Conservation (phyloP, 2,888 invertebrate species). For the Synanthedon andrenaeformis region DNA sequence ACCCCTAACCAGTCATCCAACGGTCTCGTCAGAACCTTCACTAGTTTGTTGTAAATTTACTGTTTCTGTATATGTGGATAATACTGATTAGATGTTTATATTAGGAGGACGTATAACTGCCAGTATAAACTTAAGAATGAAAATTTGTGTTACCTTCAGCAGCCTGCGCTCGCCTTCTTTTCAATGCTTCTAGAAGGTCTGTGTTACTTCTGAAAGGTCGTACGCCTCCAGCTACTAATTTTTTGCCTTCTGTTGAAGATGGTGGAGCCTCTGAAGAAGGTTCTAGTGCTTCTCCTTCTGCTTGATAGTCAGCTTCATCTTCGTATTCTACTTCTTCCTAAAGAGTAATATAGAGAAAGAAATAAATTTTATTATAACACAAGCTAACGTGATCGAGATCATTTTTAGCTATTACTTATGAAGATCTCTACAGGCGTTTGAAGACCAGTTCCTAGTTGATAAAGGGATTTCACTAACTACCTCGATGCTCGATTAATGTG, state of each 20-base stretch:
- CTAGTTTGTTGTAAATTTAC: too few species aligned
- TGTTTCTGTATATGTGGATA: too few species aligned
- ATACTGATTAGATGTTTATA: too few species aligned
- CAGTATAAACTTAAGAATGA: too few species aligned
- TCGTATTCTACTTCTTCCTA: constrained; percentile 69
- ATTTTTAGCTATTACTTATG: too few species aligned
- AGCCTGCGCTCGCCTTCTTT: constrained; percentile 78
- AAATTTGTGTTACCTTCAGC: constrained; percentile 59
- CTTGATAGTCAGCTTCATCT: constrained; percentile 63
- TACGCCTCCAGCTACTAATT: constrained; percentile 75
- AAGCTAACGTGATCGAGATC: not conserved
- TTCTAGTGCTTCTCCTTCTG: constrained; percentile 52
- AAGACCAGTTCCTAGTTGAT: too few species aligned
- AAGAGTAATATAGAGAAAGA: constrained; percentile 10
- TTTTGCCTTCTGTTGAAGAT: constrained; percentile 78
- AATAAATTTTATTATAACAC: not conserved
- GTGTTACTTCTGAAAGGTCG: constrained; percentile 85
- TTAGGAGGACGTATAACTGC: too few species aligned
- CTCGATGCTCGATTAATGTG: too few species aligned
- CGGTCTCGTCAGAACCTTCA: too few species aligned
- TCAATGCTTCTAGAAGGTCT: constrained; percentile 78
- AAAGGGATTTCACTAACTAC: too few species aligned
- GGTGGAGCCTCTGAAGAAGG: constrained; percentile 66
- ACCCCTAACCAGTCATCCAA: too few species aligned
- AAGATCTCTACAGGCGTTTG: too few species aligned